These are phyloP conservation scores for Acronicta leporina DNA, from an alignment of 2,888 invertebrate genomes.

Conservation along the genomic window DNA sequence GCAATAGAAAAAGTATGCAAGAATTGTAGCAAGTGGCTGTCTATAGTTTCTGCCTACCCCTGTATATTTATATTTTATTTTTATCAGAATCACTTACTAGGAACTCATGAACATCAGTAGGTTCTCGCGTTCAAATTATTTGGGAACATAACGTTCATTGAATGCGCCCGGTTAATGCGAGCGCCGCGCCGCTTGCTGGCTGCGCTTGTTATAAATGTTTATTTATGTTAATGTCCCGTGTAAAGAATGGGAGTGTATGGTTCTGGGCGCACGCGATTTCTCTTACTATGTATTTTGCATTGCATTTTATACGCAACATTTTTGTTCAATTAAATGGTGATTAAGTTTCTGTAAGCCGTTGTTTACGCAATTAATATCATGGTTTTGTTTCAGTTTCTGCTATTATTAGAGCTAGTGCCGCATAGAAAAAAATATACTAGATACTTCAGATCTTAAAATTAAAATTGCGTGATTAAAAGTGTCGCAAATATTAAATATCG, in stretches of 20 bases:
- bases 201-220: conserved; percentile 60
- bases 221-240: conserved; percentile 64
- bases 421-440: neutral
- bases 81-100: conserved; percentile 4
- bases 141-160: conserved; percentile 35
- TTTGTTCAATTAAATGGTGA: conserved; percentile 41
- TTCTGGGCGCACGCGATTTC: conserved; percentile 42
- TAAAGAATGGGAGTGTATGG: conserved; percentile 55
- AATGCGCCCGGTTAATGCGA: conserved; percentile 43
- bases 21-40: too few species aligned
- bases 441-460: neutral
- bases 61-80: too few species aligned
- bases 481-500: conserved; percentile 19
- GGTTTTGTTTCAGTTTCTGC: neutral
- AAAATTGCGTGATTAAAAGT: conserved; percentile 19
- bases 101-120: conserved; percentile 15
- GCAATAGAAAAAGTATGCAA: too few species aligned
- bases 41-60: too few species aligned
- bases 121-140: conserved; percentile 20
- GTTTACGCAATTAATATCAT: neutral
- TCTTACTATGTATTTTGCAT: conserved; percentile 49
- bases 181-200: conserved; percentile 41
- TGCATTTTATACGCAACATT: conserved; percentile 45
- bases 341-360: conserved; percentile 16
- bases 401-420: too few species aligned